Evolutionary conservation across 1,140 invertebrate genomes (phyloP).

Genomic region (Megathymus violae): DNA sequence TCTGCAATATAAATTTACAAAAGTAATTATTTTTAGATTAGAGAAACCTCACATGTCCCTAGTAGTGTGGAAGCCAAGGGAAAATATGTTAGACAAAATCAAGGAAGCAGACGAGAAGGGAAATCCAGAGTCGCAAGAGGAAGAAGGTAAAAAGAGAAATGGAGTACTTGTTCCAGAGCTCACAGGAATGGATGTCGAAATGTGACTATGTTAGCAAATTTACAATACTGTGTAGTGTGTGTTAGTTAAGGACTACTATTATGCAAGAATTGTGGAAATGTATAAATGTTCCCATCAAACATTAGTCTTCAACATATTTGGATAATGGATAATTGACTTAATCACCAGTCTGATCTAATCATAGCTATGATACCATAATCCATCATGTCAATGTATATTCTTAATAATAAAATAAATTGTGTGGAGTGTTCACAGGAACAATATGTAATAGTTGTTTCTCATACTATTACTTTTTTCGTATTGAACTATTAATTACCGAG

Average conservation of each 20-base stretch:
- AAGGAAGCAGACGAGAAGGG: slow-evolving; percentile 60
- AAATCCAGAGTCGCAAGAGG: slow-evolving; percentile 44
- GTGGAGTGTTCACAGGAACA: too few species aligned
- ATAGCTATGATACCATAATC: too few species aligned
- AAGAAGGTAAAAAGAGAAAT: slow-evolving; percentile 57
- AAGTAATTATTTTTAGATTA: slow-evolving; percentile 63
- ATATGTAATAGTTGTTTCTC: too few species aligned
- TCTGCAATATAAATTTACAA: too few species aligned
- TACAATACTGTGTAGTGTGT: slow-evolving; percentile 34
- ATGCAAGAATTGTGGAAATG: not conserved
- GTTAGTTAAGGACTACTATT: slow-evolving; percentile 1
- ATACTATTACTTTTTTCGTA: too few species aligned
- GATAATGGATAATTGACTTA: too few species aligned
- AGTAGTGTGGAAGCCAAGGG: slow-evolving; percentile 90
- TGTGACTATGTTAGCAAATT: slow-evolving; percentile 46
- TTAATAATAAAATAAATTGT: too few species aligned
- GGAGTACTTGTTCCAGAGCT: slow-evolving; percentile 61
- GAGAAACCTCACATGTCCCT: slow-evolving; percentile 90
- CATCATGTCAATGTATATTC: too few species aligned
- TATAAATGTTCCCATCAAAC: too few species aligned
- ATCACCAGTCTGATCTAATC: too few species aligned
- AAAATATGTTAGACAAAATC: slow-evolving; percentile 80
- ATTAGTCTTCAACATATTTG: too few species aligned
- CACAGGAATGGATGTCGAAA: slow-evolving; percentile 65
- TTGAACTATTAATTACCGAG: too few species aligned